Conservation (phyloP, 1,140 invertebrate species). For the Latrodectus geometricus region DNA sequence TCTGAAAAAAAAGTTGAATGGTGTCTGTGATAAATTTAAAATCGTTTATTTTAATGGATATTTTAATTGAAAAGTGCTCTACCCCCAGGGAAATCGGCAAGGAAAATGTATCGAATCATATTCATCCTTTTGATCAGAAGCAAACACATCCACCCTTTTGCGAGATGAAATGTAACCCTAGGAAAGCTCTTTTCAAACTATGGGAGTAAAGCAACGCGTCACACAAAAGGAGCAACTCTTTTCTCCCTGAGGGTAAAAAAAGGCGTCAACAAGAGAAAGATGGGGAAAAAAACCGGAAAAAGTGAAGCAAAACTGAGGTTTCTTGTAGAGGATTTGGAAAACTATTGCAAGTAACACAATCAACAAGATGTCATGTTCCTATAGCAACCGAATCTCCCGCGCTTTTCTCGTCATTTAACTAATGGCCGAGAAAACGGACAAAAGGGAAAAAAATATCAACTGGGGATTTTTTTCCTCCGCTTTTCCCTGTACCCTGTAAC, state of each 20-base stretch:
- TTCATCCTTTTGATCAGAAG: too few species aligned
- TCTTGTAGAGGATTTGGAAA: slow-evolving; percentile 10
- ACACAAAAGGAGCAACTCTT: slow-evolving; percentile 36
- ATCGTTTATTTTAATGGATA: too few species aligned
- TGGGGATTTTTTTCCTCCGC: slow-evolving; percentile 5
- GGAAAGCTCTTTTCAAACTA: neutral
- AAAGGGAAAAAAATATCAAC: slow-evolving; percentile 26
- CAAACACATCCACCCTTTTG: too few species aligned
- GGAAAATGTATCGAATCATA: too few species aligned
- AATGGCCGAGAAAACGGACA: slow-evolving; percentile 55
- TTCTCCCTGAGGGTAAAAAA: slow-evolving; percentile 20
- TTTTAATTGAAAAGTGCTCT: too few species aligned
- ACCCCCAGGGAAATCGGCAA: too few species aligned
- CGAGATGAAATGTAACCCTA: neutral
- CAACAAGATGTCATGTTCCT: slow-evolving; percentile 48
- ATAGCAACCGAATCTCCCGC: slow-evolving; percentile 55
- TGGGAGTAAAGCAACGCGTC: slow-evolving; percentile 21
- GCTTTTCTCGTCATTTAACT: slow-evolving; percentile 58
- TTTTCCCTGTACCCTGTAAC: slow-evolving; percentile 37
- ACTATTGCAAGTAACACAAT: slow-evolving; percentile 40
- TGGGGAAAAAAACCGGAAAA: neutral
- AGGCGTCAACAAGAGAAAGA: slow-evolving; percentile 4
- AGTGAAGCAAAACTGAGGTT: slow-evolving; percentile 13
- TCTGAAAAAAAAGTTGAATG: too few species aligned
- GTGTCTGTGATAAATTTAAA: too few species aligned